Conservation (phyloP, 1,140 invertebrate species). For the Odontomachus brunneus region DNA sequence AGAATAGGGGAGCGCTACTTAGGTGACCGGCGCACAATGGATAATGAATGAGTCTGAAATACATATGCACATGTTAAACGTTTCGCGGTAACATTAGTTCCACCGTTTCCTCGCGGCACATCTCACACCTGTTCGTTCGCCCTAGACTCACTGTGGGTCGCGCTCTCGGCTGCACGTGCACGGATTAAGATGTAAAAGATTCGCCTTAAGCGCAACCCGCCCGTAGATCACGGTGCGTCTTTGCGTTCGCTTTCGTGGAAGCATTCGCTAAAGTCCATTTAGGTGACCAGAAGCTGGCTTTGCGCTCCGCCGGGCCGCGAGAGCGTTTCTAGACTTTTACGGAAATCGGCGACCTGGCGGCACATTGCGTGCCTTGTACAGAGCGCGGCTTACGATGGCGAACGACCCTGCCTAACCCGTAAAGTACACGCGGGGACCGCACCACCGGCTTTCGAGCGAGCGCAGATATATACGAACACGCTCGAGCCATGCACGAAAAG, state of each 20-base stretch:
- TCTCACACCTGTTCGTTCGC: constrained; percentile 47
- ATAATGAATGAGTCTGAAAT: constrained; percentile 44
- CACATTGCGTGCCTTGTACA: constrained; percentile 31
- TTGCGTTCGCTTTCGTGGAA: constrained; percentile 56
- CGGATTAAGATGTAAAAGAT: constrained; percentile 44
- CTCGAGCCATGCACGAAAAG: background rate
- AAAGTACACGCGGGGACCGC: constrained; percentile 15
- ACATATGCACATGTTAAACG: constrained; percentile 30
- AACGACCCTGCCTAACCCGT: constrained; percentile 22
- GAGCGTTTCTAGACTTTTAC: constrained; percentile 60
- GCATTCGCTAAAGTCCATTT: constrained; percentile 50
- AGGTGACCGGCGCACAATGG: background rate
- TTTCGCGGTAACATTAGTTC: constrained; percentile 51
- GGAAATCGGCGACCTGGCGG: constrained; percentile 49
- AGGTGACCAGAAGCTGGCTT: constrained; percentile 40
- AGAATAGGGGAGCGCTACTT: background rate
- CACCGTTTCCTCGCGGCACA: constrained; percentile 39
- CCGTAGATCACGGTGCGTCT: constrained; percentile 16
- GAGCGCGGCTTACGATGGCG: constrained; percentile 11
- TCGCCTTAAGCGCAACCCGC: constrained; percentile 12
- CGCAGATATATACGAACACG: constrained; percentile 1
- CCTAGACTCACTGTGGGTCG: constrained; percentile 14
- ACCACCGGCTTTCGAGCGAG: constrained; percentile 1
- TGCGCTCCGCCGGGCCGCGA: constrained; percentile 54
- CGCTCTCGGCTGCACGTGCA: background rate